Conservation (phyloP, 2,797 vertebrate genomes). For the Ceryle rudis region DNA sequence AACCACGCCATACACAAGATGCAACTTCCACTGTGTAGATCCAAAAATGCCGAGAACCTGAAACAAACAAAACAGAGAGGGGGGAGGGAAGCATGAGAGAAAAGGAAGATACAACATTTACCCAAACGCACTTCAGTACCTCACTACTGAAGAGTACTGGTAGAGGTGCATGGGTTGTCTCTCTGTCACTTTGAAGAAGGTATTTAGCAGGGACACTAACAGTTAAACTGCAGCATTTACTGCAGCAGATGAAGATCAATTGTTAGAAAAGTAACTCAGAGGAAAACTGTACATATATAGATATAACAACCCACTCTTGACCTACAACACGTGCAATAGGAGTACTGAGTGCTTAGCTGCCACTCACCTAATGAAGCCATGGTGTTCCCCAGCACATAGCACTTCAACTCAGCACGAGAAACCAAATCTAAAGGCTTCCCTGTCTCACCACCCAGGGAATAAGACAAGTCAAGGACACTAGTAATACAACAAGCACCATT, state of each 20-base stretch:
- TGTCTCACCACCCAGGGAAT: neutral
- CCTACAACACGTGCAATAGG: neutral
- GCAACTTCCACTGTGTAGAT: slow-evolving; percentile 83
- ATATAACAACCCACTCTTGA: neutral
- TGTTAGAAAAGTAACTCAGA: slow-evolving; percentile 3
- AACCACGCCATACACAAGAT: slow-evolving; percentile 96
- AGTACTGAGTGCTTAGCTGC: neutral
- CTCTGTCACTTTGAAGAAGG: slow-evolving; percentile 68
- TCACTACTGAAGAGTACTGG: slow-evolving; percentile 45
- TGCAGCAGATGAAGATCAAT: neutral
- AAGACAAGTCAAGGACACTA: neutral
- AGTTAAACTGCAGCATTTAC: slow-evolving; percentile 31
- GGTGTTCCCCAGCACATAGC: neutral
- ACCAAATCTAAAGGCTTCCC: neutral
- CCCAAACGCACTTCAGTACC: slow-evolving; percentile 31
- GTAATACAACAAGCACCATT: neutral
- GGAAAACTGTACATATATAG: neutral
- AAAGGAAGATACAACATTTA: slow-evolving; percentile 50
- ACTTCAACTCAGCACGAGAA: neutral
- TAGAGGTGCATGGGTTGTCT: slow-evolving; percentile 48
- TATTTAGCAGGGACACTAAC: slow-evolving; percentile 22
- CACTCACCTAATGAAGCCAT: neutral
- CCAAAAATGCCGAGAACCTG: slow-evolving; percentile 84
- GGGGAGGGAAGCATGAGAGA: slow-evolving; percentile 73
- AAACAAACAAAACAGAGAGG: slow-evolving; percentile 78